These are phyloP conservation scores for Phymorhynchus buccinoides DNA, from an alignment of 1,140 invertebrate genomes.

Conservation along the genomic window DNA sequence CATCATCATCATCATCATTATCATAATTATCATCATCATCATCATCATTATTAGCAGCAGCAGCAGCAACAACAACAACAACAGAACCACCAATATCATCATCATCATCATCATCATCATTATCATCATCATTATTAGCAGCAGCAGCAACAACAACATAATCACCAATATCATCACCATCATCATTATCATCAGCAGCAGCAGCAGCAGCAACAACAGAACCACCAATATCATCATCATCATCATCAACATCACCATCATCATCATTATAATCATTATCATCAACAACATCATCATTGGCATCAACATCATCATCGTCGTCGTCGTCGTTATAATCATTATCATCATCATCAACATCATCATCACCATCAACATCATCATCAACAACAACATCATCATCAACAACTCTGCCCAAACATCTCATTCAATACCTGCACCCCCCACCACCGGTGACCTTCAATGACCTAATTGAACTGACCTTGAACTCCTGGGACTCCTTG, in stretches of 20 bases:
- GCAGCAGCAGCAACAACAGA: neutral
- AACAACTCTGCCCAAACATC: too few species aligned
- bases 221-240: neutral
- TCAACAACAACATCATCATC: too few species aligned
- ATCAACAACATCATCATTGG: slow-evolving; percentile 13
- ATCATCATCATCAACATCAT: neutral
- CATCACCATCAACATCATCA: too few species aligned
- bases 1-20: slow-evolving; percentile 12
- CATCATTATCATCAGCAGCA: slow-evolving; percentile 9
- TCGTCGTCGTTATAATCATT: neutral
- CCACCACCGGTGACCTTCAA: too few species aligned
- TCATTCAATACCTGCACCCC: too few species aligned
- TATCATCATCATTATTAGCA: too few species aligned
- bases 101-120: neutral
- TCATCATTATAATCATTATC: slow-evolving; percentile 28
- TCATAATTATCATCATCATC: slow-evolving; percentile 27
- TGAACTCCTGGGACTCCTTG: slow-evolving; percentile 98
- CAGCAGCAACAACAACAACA: neutral
- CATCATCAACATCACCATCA: neutral
- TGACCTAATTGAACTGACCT: slow-evolving; percentile 84
- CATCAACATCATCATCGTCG: slow-evolving; percentile 6
- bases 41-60: neutral
- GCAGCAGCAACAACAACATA: too few species aligned
- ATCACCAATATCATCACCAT: neutral
- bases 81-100: neutral